Conservation (phyloP, 1,140 invertebrate genomes). For the Orchesella cincta region DNA sequence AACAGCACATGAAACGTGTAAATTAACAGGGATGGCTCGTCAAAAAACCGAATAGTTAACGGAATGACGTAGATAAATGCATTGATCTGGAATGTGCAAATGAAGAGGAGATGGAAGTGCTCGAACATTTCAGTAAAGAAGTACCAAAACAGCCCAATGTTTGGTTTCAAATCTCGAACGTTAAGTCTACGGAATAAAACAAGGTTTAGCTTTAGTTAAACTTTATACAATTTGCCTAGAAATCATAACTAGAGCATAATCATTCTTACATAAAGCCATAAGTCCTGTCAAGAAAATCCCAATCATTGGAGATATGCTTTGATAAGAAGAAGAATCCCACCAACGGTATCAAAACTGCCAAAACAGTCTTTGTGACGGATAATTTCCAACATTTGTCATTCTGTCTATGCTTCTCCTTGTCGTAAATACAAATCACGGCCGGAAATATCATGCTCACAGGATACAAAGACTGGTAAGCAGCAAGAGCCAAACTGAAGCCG, state of each 20-base stretch:
- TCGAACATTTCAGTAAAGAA: conserved; percentile 99
- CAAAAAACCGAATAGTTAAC: conserved; percentile 77
- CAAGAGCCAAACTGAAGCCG: conserved; percentile 70
- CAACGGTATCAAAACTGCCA: conserved; percentile 51
- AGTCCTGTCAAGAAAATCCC: conserved; percentile 73
- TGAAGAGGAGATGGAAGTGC: conserved; percentile 92
- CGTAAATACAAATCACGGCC: conserved; percentile 63
- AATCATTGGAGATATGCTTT: conserved; percentile 62
- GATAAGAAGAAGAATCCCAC: conserved; percentile 56
- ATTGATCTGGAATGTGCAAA: conserved; percentile 96
- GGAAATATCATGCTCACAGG: conserved; percentile 81
- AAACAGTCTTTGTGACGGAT: conserved; percentile 46
- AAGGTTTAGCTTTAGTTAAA: no score
- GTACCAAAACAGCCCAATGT: conserved; percentile 98
- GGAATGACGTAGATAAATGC: conserved; percentile 89
- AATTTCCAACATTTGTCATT: conserved; percentile 49
- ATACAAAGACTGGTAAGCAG: conserved; percentile 83
- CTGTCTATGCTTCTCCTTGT: conserved; percentile 47
- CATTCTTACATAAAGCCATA: conserved; percentile 79
- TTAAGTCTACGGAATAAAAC: conserved; percentile 63
- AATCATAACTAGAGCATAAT: conserved; percentile 3
- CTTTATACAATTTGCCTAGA: no score
- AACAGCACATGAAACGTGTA: conserved; percentile 81
- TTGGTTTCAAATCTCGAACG: conserved; percentile 92
- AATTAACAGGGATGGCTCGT: conserved; percentile 82